Evolutionary conservation across 2,113 vertebrate species (phyloP).

Genomic region (Loxodonta africana): DNA sequence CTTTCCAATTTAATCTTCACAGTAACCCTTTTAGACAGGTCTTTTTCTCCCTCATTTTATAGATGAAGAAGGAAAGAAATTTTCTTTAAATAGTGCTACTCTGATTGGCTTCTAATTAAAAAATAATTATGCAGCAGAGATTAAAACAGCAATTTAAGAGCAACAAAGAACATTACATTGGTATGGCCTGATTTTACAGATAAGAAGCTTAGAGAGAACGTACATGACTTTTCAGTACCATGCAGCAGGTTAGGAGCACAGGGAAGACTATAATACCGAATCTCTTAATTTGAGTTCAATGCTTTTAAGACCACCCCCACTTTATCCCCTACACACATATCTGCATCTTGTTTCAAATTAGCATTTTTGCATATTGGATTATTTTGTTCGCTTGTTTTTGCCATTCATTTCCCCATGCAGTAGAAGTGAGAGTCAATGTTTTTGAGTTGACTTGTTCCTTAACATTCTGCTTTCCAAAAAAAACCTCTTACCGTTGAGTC

Average conservation of each 20-base stretch:
- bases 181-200: neutral
- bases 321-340: rapidly evolving
- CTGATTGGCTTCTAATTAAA: neutral
- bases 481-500: no score
- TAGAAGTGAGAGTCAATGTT: conserved; percentile 42
- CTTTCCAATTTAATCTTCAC: neutral
- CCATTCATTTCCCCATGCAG: neutral
- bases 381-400: neutral
- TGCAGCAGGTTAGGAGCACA: neutral
- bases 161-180: neutral
- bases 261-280: no score
- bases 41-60: neutral
- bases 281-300: neutral
- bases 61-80: neutral
- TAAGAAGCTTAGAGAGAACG: neutral
- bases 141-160: conserved; percentile 23
- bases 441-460: conserved; percentile 47
- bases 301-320: neutral
- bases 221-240: neutral
- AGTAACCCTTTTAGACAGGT: neutral
- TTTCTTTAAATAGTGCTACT: neutral
- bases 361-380: neutral
- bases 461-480: neutral
- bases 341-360: conserved; percentile 37
- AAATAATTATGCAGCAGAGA: neutral